phyloP scores from a whole-genome alignment of 92 coral and sea anemone genomes.

The Parazoanthus darwini region DNA sequence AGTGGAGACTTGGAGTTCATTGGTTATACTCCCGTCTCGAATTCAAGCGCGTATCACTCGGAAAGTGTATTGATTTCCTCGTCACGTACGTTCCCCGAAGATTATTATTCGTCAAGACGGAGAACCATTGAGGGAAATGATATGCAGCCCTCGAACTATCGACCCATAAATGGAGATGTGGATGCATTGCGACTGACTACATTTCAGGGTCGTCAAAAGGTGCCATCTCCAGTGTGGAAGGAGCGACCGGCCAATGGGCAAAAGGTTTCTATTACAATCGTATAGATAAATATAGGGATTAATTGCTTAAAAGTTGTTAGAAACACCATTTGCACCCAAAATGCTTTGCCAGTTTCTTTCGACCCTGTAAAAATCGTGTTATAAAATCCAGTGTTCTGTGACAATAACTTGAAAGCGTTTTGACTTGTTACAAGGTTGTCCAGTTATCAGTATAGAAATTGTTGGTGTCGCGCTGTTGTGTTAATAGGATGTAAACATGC shows the following conservation, averaged over 20 bases:
- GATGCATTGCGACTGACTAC: conserved; percentile 73
- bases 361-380: neutral
- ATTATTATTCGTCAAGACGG: conserved; percentile 53
- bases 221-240: conserved; percentile 84
- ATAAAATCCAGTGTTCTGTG: too few species aligned
- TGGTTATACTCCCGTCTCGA: conserved; percentile 40
- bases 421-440: neutral
- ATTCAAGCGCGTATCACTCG: conserved; percentile 61
- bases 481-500: too few species aligned
- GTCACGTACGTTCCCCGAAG: conserved; percentile 53
- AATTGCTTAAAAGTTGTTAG: too few species aligned
- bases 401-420: neutral
- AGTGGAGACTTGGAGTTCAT: conserved; percentile 53
- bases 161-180: conserved; percentile 92
- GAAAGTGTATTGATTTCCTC: conserved; percentile 75
- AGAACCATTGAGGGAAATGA: conserved; percentile 57
- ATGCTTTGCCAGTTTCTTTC: neutral
- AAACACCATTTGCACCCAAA: neutral
- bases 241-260: conserved; percentile 59
- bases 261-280: conserved; percentile 45
- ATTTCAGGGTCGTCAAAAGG: conserved; percentile 60
- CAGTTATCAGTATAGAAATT: too few species aligned
- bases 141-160: conserved; percentile 61
- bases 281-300: conserved; percentile 9
- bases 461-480: too few species aligned